These are phyloP conservation scores for Gymnoscopelus braueri DNA, from an alignment of 2,797 vertebrate genomes.

Conservation along the genomic window DNA sequence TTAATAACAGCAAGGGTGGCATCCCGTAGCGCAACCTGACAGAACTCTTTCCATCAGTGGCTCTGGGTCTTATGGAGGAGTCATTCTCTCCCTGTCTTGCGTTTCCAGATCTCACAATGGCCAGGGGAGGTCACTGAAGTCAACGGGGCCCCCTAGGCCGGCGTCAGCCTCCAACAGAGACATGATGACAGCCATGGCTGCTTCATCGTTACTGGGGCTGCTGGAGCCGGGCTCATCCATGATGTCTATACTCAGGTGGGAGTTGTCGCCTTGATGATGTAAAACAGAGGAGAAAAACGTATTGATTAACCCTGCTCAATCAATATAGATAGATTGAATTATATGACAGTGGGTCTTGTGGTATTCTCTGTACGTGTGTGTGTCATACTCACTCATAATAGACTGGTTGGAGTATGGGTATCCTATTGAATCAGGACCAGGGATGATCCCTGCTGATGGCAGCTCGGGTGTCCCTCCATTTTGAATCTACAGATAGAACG, in stretches of 20 bases:
- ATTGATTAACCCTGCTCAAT: no score
- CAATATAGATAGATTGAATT: neutral
- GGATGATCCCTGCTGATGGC: slow-evolving; percentile 85
- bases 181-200: slow-evolving; percentile 99
- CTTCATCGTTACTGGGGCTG: slow-evolving; percentile 97
- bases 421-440: slow-evolving; percentile 91
- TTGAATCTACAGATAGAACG: slow-evolving; percentile 82
- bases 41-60: slow-evolving; percentile 47
- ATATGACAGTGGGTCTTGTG: neutral
- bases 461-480: slow-evolving; percentile 94
- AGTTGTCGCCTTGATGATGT: slow-evolving; percentile 87
- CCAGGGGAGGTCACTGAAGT: slow-evolving; percentile 99
- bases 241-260: slow-evolving; percentile 94
- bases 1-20: slow-evolving; percentile 30
- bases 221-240: slow-evolving; percentile 97
- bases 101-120: slow-evolving; percentile 86
- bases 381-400: slow-evolving; percentile 89
- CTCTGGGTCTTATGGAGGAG: slow-evolving; percentile 38
- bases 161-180: slow-evolving; percentile 98
- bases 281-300: no score
- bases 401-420: slow-evolving; percentile 96
- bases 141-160: slow-evolving; percentile 95
- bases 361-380: neutral
- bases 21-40: slow-evolving; percentile 23
- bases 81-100: neutral